Evolutionary conservation across 2,797 vertebrate species (phyloP).

Genomic region (Zenarchopterus dispar): DNA sequence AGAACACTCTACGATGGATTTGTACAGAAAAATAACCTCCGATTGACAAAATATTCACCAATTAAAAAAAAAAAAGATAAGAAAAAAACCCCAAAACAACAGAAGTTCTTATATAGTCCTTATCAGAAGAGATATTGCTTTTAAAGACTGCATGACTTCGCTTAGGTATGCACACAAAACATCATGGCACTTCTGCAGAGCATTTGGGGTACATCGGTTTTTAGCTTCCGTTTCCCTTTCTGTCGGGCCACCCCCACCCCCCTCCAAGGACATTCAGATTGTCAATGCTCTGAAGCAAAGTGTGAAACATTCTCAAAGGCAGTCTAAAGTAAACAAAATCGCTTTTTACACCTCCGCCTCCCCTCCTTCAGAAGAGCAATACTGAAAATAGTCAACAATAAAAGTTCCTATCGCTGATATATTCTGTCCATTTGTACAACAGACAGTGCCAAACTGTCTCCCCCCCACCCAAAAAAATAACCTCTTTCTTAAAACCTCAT

Average conservation of each 20-base stretch:
- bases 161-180: conserved; percentile 76
- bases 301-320: conserved; percentile 79
- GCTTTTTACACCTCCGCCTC: conserved; percentile 43
- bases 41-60: conserved; percentile 67
- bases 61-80: conserved; percentile 46
- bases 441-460: conserved; percentile 40
- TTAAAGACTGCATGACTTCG: conserved; percentile 79
- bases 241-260: conserved; percentile 18
- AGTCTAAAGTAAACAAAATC: conserved; percentile 77
- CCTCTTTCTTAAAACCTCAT: conserved; percentile 78
- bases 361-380: conserved; percentile 67
- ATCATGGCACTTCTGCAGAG: conserved; percentile 82
- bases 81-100: conserved; percentile 49
- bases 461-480: conserved; percentile 78
- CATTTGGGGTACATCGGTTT: conserved; percentile 65
- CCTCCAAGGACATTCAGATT: conserved; percentile 75
- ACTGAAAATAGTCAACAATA: conserved; percentile 75
- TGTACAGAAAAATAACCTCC: conserved; percentile 71
- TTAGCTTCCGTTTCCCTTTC: conserved; percentile 45
- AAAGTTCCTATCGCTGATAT: conserved; percentile 72
- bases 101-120: conserved; percentile 74
- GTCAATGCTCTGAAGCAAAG: conserved; percentile 76
- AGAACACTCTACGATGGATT: conserved; percentile 62
- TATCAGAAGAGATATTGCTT: conserved; percentile 82
- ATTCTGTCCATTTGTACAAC: conserved; percentile 58